Percentiles rank a stretch among this genome's conserved stretches.
Evolutionary conservation across 1,140 invertebrate species (phyloP).

Genomic region (Drosophila rhopaloa): DNA sequence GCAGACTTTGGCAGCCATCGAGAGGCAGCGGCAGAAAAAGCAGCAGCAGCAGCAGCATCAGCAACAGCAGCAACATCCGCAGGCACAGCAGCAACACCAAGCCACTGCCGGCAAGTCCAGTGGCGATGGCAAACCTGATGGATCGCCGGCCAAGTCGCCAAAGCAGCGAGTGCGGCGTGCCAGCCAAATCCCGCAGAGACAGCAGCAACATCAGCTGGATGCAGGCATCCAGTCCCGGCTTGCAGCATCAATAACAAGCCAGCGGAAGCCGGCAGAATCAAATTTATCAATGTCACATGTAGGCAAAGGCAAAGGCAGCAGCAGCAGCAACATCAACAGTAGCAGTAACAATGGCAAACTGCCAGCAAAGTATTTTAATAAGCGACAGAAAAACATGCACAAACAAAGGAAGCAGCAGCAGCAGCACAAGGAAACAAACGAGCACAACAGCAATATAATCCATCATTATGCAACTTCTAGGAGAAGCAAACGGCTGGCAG

Average conservation of each 20-base stretch:
- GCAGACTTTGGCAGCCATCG: slow-evolving; percentile 75
- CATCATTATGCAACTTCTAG: slow-evolving; percentile 72
- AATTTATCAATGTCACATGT: slow-evolving; percentile 84
- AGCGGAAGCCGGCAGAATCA: slow-evolving; percentile 67
- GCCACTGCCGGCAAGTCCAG: slow-evolving; percentile 47
- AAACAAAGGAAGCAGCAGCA: slow-evolving; percentile 44
- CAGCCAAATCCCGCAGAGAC: slow-evolving; percentile 30
- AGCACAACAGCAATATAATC: slow-evolving; percentile 72
- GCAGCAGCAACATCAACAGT: slow-evolving; percentile 17
- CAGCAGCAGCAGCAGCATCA: slow-evolving; percentile 43
- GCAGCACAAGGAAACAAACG: slow-evolving; percentile 40
- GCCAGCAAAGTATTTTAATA: slow-evolving; percentile 81
- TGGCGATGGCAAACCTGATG: slow-evolving; percentile 80
- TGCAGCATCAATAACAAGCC: slow-evolving; percentile 57
- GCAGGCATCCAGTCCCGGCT: slow-evolving; percentile 30
- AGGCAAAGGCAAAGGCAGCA: slow-evolving; percentile 53
- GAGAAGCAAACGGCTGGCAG: slow-evolving; percentile 66
- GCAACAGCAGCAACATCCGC: slow-evolving; percentile 46
- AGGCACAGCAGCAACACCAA: slow-evolving; percentile 25
- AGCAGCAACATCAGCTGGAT: slow-evolving; percentile 52
- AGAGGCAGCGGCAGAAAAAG: slow-evolving; percentile 69
- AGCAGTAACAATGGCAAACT: slow-evolving; percentile 68
- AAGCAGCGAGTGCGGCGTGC: slow-evolving; percentile 62
- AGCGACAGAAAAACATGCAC: slow-evolving; percentile 81
- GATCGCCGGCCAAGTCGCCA: slow-evolving; percentile 66